Evolutionary conservation across 2,888 invertebrate species (phyloP), one percentile per base, ranked within the genome.

Genomic region (Cancer borealis): DNA sequence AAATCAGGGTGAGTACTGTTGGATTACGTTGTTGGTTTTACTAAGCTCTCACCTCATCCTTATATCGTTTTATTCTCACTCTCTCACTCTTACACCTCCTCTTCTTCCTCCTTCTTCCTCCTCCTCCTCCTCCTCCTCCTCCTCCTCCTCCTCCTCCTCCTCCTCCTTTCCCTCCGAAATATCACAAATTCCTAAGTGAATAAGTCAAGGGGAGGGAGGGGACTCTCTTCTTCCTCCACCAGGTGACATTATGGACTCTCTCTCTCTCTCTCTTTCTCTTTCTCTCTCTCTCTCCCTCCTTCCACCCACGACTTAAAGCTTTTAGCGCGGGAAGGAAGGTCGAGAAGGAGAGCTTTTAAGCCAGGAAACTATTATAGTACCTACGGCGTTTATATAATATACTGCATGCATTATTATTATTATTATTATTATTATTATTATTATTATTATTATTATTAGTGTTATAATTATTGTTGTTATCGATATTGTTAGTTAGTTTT

Each of bases 1-100:
- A 94, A 92, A 39, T 93, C 93, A 10, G 92, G 94, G 94, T 95
- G 87, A 94, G 93, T 89, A 17, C 14, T 30, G 45, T 73, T 26
- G n/a, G 6, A 10, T 1, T 39, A 5, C 21, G n/a, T n/a, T 26
- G 6, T 8, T 3, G 26, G n/a, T n/a, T 26, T 26, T 73, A n/a
- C 73, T 21, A 60, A 60, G 60, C 17, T 21, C 60, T 60, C 10
- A 10, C 26, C 26, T 26, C 26, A n/a, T 26, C 73, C 10, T 73
- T 26, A 73, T 26, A 30, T 21, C 8, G 79, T 60, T 21, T 60
- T 21, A 14, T 26, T 87, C 87, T 87, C 30, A 5, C 87, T 87
- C 87, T 87, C 87, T 87, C 87, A 26, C 87, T 87, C 87, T 87
- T 14, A 21, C 14, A 14, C 87, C n/a, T 14, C 26, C 84, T 39